Percentiles rank a stretch among this genome's conserved stretches.
These are phyloP conservation scores for Drosophila ironensis DNA, from an alignment of 1,140 invertebrate species.

Conservation along the genomic window DNA sequence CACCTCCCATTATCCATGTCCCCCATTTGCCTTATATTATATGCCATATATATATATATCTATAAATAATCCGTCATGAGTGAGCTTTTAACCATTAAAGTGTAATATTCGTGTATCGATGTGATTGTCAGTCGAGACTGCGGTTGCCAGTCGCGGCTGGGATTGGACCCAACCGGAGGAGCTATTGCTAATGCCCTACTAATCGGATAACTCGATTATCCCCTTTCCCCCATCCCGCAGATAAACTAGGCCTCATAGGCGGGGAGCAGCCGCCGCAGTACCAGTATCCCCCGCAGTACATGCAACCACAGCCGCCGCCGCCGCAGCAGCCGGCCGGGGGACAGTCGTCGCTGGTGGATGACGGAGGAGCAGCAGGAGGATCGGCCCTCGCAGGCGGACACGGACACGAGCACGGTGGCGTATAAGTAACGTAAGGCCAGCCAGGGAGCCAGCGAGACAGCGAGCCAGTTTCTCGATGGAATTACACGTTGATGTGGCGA, in stretches of 20 bases:
- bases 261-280: slow-evolving; percentile 80
- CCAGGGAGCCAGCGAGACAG: not conserved
- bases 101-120: slow-evolving; percentile 63
- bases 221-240: slow-evolving; percentile 23
- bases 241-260: slow-evolving; percentile 82
- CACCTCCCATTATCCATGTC: slow-evolving; percentile 14
- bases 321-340: slow-evolving; percentile 65
- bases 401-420: slow-evolving; percentile 50
- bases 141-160: too few relatives aligned
- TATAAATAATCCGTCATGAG: slow-evolving; percentile 29
- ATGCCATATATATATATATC: slow-evolving; percentile 10
- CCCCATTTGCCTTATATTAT: slow-evolving; percentile 26
- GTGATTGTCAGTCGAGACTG: slow-evolving; percentile 61
- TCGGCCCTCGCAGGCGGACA: slow-evolving; percentile 20
- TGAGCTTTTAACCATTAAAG: slow-evolving; percentile 54
- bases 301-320: slow-evolving; percentile 73
- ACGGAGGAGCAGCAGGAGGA: slow-evolving; percentile 36
- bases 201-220: not conserved
- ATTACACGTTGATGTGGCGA: not conserved
- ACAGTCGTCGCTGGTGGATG: slow-evolving; percentile 68
- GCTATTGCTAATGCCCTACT: not conserved
- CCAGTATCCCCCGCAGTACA: slow-evolving; percentile 80
- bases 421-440: slow-evolving; percentile 62
- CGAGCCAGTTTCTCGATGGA: slow-evolving; percentile 36
- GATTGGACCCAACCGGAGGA: too few relatives aligned